Evolutionary conservation across 2,888 invertebrate genomes (phyloP), one percentile per base, ranked within the genome.

Genomic region (Eucriotettix oculatus): DNA sequence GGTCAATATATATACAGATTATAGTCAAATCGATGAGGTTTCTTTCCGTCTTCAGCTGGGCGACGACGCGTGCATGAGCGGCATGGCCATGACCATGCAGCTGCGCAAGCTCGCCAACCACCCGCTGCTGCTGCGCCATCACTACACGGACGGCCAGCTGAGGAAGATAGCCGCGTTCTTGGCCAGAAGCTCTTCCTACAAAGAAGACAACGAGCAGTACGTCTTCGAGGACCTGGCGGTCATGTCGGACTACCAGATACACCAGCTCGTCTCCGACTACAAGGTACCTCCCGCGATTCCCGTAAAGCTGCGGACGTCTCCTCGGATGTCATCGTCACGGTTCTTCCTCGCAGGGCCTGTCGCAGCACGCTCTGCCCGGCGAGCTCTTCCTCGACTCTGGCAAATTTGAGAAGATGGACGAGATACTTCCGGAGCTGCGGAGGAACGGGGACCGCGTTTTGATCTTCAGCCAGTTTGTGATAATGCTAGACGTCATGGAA

Each of bases 391-490:
- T 86, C 53, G 81, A 85, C 63, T 92, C 95, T 0, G 96, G 95
- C 1, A 98, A 98, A 76, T 88, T 96, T 70, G 70, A 76, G 43
- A 82, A 84, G 70, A 74, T 98, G 60, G 93, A 95, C 70, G 77
- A 79, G 65, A 74, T 92, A 68, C 74, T 98, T 62, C 86, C 88
- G 0, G 76, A 80, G 61, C 75, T 94, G 63, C 85, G 90, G 71
- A 74, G 74, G 10, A 82, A 79, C 0, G 87, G 86, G 0, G 89
- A 90, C 72, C 80, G 95, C 16, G 90, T 95, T 64, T 77, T 98
- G 62, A 80, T 98, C 66, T 98, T 98, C 77, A 94, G 93, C 71
- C 98, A 98, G 78, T 98, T 97, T 76, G 90, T 91, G 43, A 92
- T 94, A 81, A 83, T 98, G 80, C 78, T 98, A 71, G 94, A 98